Evolutionary conservation across 2,888 invertebrate species (phyloP), one percentile per base, ranked within the genome.

Genomic region (Glaucopsyche alexis): DNA sequence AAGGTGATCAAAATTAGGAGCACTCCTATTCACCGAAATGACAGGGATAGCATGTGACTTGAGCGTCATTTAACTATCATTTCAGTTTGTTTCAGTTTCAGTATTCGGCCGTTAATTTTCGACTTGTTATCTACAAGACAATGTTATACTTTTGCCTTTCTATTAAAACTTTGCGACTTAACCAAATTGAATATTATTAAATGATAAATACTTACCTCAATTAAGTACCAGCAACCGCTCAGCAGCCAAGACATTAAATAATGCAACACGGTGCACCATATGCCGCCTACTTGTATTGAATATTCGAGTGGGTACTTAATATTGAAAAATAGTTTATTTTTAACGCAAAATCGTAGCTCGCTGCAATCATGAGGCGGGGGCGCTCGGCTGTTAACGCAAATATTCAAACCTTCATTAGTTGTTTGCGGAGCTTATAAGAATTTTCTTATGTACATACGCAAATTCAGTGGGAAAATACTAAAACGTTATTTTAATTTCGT

Each of bases 371-470:
- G 60, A 42, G 66, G 40, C 38, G 65, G 50, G 16, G 19, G 78
- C 86, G 79, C 78, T 82, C 82, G 80, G 71, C 85, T 85, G 88
- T 85, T 85, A 89, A 85, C 76, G 84, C 88, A 91, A 92, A 91
- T 87, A 88, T 85, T 87, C 85, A 84, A 79, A 80, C 81, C 81
- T 83, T 91, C 91, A 90, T 91, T 90, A 91, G 84, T 80, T 91
- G 85, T 92, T 91, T 92, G 85, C 88, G 78, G 78, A 84, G 83
- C 85, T 85, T 80, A 86, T 87, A 87, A 87, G 88, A 87, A 85
- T 86, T 83, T 86, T 77, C 80, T 79, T 77, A 75, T 80, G 77
- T 78, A 77, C 76, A 79, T 79, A 78, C 73, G 73, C 76, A 76
- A 74, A 77, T 76, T 76, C 72, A 67, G 72, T 66, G 71, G 75